A percentile compares a stretch with the other conserved stretches of the same genome.
These are phyloP conservation scores for Drosophila rhopaloa DNA, from an alignment of 1,140 invertebrate genomes.

Conservation along the genomic window DNA sequence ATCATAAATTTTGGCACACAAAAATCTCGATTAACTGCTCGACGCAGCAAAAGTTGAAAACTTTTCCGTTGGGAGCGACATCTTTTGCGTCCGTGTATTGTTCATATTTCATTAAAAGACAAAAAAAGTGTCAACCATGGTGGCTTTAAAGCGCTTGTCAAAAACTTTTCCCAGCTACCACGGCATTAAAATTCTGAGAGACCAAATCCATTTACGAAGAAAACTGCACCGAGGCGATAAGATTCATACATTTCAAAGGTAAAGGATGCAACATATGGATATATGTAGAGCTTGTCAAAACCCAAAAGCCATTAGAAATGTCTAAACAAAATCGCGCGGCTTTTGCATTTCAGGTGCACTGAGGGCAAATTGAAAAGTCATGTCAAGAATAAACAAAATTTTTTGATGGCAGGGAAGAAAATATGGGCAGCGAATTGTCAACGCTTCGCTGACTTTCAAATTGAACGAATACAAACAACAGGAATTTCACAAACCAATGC, in stretches of 20 bases:
- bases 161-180: slow-evolving; percentile 54
- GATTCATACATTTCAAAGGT: slow-evolving; percentile 20
- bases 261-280: slow-evolving; percentile 13
- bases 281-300: slow-evolving; percentile 33
- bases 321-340: slow-evolving; percentile 40
- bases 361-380: slow-evolving; percentile 73
- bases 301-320: slow-evolving; percentile 30
- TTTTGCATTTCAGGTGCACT: slow-evolving; percentile 29
- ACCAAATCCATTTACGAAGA: slow-evolving; percentile 10
- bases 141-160: slow-evolving; percentile 76
- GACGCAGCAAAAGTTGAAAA: slow-evolving; percentile 50
- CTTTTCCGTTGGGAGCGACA: slow-evolving; percentile 45
- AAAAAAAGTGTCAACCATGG: slow-evolving; percentile 49
- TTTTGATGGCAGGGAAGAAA: slow-evolving; percentile 11
- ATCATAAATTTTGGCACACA: slow-evolving; percentile 64
- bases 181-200: slow-evolving; percentile 44
- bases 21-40: slow-evolving; percentile 63
- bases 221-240: slow-evolving; percentile 61
- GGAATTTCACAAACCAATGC: slow-evolving; percentile 74
- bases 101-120: slow-evolving; percentile 54
- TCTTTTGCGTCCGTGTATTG: slow-evolving; percentile 40
- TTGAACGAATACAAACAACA: slow-evolving; percentile 67
- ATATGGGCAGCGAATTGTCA: slow-evolving; percentile 58
- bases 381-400: slow-evolving; percentile 44
- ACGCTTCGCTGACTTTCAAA: slow-evolving; percentile 51